A percentile compares a stretch with the other conserved stretches of the same genome.
phyloP scores from a whole-genome alignment of 1,140 invertebrate species.

The Danaus plexippus region DNA sequence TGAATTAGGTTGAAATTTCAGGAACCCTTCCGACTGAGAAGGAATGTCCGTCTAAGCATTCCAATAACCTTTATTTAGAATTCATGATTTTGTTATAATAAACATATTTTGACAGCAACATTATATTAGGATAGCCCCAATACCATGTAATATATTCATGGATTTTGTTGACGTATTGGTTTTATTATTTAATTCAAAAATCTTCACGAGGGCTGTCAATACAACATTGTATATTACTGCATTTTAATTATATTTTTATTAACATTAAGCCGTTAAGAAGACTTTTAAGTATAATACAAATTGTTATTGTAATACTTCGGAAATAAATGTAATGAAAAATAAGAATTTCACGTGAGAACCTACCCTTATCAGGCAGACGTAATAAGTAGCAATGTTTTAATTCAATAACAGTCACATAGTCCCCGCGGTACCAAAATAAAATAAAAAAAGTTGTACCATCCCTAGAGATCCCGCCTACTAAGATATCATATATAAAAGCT shows the following conservation, averaged over 20 bases:
- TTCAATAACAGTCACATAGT: conserved; percentile 56
- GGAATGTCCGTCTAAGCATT: too few species aligned
- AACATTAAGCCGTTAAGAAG: too few species aligned
- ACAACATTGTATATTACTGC: too few species aligned
- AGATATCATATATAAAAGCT: conserved; percentile 31
- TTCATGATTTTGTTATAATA: too few species aligned
- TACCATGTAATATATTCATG: conserved; percentile 34
- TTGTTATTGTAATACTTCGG: too few species aligned
- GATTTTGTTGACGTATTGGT: conserved; percentile 17
- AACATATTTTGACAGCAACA: conserved; percentile 4
- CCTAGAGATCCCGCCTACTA: conserved; percentile 37
- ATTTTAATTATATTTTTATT: too few species aligned
- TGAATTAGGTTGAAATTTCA: too few species aligned
- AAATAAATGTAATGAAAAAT: not conserved
- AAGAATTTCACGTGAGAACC: conserved; percentile 17
- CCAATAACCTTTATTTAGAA: too few species aligned
- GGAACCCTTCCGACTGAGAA: too few species aligned
- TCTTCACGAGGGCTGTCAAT: conserved; percentile 3
- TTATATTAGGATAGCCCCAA: conserved; percentile 8
- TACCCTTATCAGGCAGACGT: conserved; percentile 43
- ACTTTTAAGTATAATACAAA: too few species aligned
- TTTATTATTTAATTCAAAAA: conserved; percentile 11
- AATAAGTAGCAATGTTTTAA: conserved; percentile 61
- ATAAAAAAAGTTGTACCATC: conserved; percentile 43
- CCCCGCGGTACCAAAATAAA: conserved; percentile 41